A percentile compares a stretch with the other conserved stretches of the same genome.
Conservation (phyloP, 2,797 vertebrate species). For the Danio choprae region DNA sequence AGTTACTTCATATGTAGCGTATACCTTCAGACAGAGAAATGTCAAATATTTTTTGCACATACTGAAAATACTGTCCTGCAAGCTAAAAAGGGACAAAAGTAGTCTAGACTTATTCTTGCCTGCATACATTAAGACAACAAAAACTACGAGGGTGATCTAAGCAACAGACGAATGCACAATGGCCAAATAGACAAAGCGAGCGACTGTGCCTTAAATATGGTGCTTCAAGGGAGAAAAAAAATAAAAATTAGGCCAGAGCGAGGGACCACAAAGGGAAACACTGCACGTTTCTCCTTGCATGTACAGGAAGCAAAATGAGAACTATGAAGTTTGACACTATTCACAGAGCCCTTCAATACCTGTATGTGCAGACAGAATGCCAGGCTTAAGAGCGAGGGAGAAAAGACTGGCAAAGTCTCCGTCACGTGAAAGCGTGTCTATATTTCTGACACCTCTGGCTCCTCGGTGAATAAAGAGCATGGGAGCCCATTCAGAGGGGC, state of each 20-base stretch:
- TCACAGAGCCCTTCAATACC: conserved; percentile 84
- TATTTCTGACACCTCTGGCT: conserved; percentile 86
- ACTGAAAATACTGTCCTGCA: conserved; percentile 69
- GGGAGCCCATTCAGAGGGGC: conserved; percentile 65
- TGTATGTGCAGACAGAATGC: conserved; percentile 83
- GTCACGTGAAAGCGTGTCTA: conserved; percentile 87
- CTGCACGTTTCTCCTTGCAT: conserved; percentile 82
- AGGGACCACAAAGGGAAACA: conserved; percentile 80
- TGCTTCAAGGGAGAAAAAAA: conserved; percentile 68
- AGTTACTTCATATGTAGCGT: background rate
- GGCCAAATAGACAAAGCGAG: conserved; percentile 76
- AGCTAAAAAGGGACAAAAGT: conserved; percentile 78
- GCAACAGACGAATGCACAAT: conserved; percentile 80
- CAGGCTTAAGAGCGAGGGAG: conserved; percentile 70
- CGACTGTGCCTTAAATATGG: conserved; percentile 81
- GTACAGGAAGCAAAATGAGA: conserved; percentile 88
- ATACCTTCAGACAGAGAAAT: conserved; percentile 53
- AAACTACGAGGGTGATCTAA: conserved; percentile 79
- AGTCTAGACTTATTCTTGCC: conserved; percentile 88
- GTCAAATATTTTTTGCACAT: conserved; percentile 60
- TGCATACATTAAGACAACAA: conserved; percentile 87
- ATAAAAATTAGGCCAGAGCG: conserved; percentile 68
- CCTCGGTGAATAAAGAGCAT: conserved; percentile 79
- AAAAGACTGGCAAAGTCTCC: conserved; percentile 78
- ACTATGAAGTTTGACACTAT: conserved; percentile 89